Evolutionary conservation across 2,888 invertebrate genomes (phyloP).

Genomic region (Nycteola revayana): DNA sequence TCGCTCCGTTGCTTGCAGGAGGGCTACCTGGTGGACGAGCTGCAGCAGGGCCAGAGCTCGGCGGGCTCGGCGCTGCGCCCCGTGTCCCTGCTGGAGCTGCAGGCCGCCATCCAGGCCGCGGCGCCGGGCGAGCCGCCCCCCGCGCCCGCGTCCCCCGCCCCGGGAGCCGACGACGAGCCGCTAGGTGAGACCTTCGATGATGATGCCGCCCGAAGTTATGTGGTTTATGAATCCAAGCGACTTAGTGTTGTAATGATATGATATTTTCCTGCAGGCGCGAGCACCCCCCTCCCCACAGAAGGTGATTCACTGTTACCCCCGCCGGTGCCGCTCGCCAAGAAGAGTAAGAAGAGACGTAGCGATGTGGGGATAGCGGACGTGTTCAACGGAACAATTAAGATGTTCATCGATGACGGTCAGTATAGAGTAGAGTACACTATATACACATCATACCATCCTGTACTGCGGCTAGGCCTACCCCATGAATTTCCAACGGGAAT

Average conservation of each 20-base stretch:
- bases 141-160: neutral
- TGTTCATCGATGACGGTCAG: conserved; percentile 42
- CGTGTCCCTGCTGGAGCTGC: conserved; percentile 57
- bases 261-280: no score
- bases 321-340: conserved; percentile 7
- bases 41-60: conserved; percentile 29
- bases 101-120: conserved; percentile 53
- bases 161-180: neutral
- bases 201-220: no score
- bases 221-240: no score
- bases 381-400: conserved; percentile 23
- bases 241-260: no score
- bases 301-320: conserved; percentile 1
- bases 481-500: no score
- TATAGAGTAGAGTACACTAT: no score
- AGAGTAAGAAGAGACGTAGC: conserved; percentile 43
- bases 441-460: no score
- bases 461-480: no score
- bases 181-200: no score
- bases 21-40: conserved; percentile 58
- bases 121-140: conserved; percentile 36
- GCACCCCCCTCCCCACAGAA: neutral
- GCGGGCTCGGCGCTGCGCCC: conserved; percentile 34
- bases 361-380: conserved; percentile 30
- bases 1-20: conserved; percentile 32